These are phyloP conservation scores for Bagarius yarrelli DNA, from an alignment of 2,113 vertebrate species.

Conservation along the genomic window DNA sequence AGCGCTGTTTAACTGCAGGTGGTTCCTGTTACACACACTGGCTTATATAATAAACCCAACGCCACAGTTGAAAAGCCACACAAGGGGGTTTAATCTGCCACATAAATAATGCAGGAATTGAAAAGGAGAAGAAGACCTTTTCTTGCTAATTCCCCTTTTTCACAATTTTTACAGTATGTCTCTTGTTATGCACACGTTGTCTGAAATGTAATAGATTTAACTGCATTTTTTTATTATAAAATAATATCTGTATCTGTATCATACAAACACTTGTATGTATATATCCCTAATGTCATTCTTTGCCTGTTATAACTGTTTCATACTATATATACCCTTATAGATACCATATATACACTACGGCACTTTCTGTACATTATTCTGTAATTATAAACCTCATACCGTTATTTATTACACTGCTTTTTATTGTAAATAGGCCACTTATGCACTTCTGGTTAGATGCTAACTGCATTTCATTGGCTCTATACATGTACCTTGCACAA, in stretches of 20 bases:
- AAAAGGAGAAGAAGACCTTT: not conserved
- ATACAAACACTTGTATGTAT: no score
- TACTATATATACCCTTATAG: no score
- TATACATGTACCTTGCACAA: no score
- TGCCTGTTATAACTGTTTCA: no score
- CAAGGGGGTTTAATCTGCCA: not conserved
- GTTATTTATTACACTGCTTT: no score
- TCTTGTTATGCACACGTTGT: not conserved
- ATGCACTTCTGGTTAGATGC: no score
- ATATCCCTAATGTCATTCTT: no score
- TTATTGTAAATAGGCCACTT: no score
- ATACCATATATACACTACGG: no score
- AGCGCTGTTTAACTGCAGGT: not conserved
- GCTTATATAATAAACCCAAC: not conserved
- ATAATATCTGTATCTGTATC: not conserved
- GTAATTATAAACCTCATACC: no score
- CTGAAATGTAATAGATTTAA: not conserved
- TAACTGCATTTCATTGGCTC: no score
- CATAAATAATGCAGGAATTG: not conserved
- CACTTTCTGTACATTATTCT: no score
- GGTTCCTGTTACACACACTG: not conserved
- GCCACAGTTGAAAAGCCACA: not conserved
- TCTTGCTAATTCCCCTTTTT: not conserved
- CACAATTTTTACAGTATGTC: not conserved
- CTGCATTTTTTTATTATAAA: not conserved